Evolutionary conservation across 2,888 invertebrate species (phyloP).

Genomic region (Leptogaster cylindrica): DNA sequence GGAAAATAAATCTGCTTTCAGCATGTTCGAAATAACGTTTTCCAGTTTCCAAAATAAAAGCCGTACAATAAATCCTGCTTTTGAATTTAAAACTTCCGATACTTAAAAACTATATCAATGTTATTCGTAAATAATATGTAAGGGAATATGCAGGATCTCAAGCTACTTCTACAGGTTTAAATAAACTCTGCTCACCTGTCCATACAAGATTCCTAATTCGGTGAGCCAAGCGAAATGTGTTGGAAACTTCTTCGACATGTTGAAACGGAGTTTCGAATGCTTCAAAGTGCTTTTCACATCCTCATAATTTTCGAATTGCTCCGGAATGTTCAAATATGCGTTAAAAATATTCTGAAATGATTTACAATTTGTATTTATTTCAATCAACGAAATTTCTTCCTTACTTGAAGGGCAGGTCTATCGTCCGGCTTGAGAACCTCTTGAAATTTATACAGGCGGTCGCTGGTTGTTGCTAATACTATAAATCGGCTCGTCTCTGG

Average conservation of each 20-base stretch:
- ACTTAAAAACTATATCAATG: too few relatives aligned
- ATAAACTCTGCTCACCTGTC: conserved; percentile 72
- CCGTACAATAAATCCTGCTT: too few relatives aligned
- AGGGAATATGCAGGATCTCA: too few relatives aligned
- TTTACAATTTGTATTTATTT: neutral
- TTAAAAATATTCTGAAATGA: conserved; percentile 78
- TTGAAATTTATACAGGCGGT: conserved; percentile 85
- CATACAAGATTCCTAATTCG: conserved; percentile 80
- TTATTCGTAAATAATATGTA: too few relatives aligned
- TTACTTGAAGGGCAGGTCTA: conserved; percentile 68
- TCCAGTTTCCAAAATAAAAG: too few relatives aligned
- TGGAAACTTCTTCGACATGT: conserved; percentile 73
- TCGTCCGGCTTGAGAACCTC: conserved; percentile 79
- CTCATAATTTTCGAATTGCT: conserved; percentile 68
- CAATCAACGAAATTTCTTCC: conserved; percentile 29
- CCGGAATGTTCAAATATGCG: conserved; percentile 74
- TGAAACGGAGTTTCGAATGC: conserved; percentile 82
- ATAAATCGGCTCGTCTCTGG: conserved; percentile 76
- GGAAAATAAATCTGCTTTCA: too few relatives aligned
- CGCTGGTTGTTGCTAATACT: conserved; percentile 83
- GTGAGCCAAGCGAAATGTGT: conserved; percentile 88
- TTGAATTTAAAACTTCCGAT: too few relatives aligned
- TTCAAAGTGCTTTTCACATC: conserved; percentile 75
- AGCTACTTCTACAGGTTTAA: too few relatives aligned
- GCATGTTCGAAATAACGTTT: too few relatives aligned